phyloP scores from a whole-genome alignment of 2,797 vertebrate genomes.

The Sebastes iracundus region DNA sequence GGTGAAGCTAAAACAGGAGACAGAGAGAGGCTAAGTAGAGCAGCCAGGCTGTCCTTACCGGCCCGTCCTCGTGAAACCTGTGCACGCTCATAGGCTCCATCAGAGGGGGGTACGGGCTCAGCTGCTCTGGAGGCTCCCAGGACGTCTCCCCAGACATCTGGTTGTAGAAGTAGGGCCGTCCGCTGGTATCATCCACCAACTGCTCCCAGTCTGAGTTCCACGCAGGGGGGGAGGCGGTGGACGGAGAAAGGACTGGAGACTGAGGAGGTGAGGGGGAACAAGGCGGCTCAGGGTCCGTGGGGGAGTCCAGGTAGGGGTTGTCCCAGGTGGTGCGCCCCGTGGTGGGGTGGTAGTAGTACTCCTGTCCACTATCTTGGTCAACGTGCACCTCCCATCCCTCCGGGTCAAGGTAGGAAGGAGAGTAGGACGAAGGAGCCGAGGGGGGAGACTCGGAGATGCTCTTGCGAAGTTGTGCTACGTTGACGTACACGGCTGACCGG shows the following conservation, averaged over 20 bases:
- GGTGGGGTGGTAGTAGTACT: constrained; percentile 90
- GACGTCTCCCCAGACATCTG: constrained; percentile 89
- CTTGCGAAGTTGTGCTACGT: constrained; percentile 84
- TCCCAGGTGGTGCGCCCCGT: constrained; percentile 95
- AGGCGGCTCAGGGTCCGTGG: constrained; percentile 50
- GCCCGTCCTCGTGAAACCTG: constrained; percentile 72
- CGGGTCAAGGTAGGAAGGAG: constrained; percentile 57
- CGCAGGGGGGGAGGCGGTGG: constrained; percentile 65
- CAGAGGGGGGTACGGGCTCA: constrained; percentile 67
- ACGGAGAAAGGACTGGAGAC: constrained; percentile 55
- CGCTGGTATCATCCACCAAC: constrained; percentile 87
- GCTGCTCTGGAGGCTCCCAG: constrained; percentile 88
- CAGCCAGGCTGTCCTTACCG: constrained; percentile 84
- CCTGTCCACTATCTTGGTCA: constrained; percentile 87
- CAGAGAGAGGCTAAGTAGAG: constrained; percentile 69
- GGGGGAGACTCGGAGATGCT: constrained; percentile 48
- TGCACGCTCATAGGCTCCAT: constrained; percentile 78
- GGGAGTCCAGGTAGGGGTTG: constrained; percentile 79
- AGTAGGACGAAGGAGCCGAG: constrained; percentile 29
- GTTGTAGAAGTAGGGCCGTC: constrained; percentile 92
- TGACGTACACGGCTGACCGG: constrained; percentile 85
- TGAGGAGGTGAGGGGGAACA: constrained; percentile 65
- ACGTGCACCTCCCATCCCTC: constrained; percentile 91
- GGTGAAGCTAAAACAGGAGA: constrained; percentile 76
- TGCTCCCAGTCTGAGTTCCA: constrained; percentile 86